phyloP scores from a whole-genome alignment of 2,797 vertebrate species.

The Cynodonichthys magdalenae region DNA sequence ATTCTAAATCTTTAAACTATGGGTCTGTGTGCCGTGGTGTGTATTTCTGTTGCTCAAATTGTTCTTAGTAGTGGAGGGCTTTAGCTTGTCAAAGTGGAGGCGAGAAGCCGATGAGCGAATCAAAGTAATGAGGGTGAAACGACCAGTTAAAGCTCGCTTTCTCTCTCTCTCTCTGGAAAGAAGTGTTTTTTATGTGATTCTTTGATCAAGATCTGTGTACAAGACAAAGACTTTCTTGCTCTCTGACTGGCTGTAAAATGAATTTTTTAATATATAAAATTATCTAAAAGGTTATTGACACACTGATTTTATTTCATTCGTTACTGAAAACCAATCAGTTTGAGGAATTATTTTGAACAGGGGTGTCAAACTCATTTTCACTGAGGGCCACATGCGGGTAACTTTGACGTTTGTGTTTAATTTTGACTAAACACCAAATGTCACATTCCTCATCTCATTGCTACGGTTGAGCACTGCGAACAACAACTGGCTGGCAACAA shows the following conservation, averaged over 20 bases:
- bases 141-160: constrained; percentile 41
- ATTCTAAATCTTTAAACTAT: constrained; percentile 68
- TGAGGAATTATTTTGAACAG: constrained; percentile 63
- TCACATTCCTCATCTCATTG: too few relatives aligned
- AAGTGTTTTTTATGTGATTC: constrained; percentile 77
- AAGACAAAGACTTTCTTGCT: constrained; percentile 61
- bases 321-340: constrained; percentile 57
- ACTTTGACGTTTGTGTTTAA: too few relatives aligned
- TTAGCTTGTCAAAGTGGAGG: constrained; percentile 37
- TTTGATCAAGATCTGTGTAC: constrained; percentile 84
- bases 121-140: constrained; percentile 40
- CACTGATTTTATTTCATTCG: constrained; percentile 49
- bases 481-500: too few relatives aligned
- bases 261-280: constrained; percentile 36
- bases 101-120: constrained; percentile 43
- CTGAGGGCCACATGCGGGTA: too few relatives aligned
- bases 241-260: constrained; percentile 52
- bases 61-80: constrained; percentile 62
- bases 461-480: too few relatives aligned
- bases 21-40: constrained; percentile 73
- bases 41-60: constrained; percentile 68
- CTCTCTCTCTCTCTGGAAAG: constrained; percentile 38
- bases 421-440: too few relatives aligned
- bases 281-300: constrained; percentile 39
- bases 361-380: too few relatives aligned